Evolutionary conservation across 2,888 invertebrate species (phyloP), one percentile per base, ranked within the genome.

Genomic region (Agelastica alni): DNA sequence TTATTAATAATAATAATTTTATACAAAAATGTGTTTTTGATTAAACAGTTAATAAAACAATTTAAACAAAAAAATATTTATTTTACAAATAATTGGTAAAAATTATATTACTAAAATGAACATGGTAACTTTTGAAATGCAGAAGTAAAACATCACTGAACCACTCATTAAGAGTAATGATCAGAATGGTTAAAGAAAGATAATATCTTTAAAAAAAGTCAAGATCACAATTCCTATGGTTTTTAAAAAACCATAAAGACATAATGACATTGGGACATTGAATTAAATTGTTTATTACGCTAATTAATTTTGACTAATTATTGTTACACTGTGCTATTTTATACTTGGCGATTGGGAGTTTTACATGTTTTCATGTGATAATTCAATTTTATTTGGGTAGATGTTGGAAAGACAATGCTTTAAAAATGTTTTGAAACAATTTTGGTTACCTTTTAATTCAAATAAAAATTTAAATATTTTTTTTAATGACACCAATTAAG

Each of bases 71-170:
- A n/a, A 55, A 55, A 55, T 55, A 55, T 55, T 51, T 55, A 55
- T 55, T 55, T 55, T 55, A 55, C 51, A 55, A 55, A 46, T 55
- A 55, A 55, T 42, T 42, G 55, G 46, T 51, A 46, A 46, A 55
- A 55, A 55, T 55, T 18, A 55, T 55, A 55, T 51, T 22, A 46
- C 42, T 51, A 30, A 46, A 55, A 51, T 46, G 31, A 54, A 36
- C 7, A 45, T 20, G 48, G 36, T 54, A 49, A 54, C 48, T 39
- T 45, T 31, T 17, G 37, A 45, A 39, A 45, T 31, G 31, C 30
- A 20, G 16, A 52, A 30, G 10, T 14, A 10, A 52, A 53, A 39
- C 31, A 48, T 53, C 36, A 47, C 42, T 36, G 36, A 51, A 51
- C 32, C 42, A 51, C 26, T 48, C 45, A 45, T 41, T 48, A 37